Evolutionary conservation across 2,113 vertebrate species (phyloP).

Genomic region (Amia ocellicauda): DNA sequence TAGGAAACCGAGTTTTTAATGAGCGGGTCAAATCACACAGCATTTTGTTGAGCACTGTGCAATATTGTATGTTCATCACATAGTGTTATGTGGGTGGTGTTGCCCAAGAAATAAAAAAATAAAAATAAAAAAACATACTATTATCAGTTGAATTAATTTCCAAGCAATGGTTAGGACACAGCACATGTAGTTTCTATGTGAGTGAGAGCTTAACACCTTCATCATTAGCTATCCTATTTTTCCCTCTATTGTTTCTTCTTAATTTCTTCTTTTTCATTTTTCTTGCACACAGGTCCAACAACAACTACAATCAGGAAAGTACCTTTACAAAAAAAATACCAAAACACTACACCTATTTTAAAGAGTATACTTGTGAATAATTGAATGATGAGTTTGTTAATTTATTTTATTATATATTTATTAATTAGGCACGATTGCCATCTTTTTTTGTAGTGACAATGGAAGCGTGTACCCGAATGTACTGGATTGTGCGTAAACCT

Average conservation of each 20-base stretch:
- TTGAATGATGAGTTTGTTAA: slow-evolving; percentile 29
- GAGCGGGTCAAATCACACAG: slow-evolving; percentile 73
- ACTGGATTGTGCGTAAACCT: slow-evolving; percentile 55
- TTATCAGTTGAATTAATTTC: slow-evolving; percentile 31
- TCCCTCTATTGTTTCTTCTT: slow-evolving; percentile 46
- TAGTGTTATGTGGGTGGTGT: slow-evolving; percentile 50
- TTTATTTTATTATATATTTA: slow-evolving; percentile 29
- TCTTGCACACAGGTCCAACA: slow-evolving; percentile 59
- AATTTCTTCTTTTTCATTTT: slow-evolving; percentile 36
- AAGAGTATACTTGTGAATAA: neutral
- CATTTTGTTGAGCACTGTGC: slow-evolving; percentile 96
- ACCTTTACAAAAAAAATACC: slow-evolving; percentile 38
- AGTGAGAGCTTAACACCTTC: slow-evolving; percentile 42
- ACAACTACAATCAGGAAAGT: slow-evolving; percentile 57
- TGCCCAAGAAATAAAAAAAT: slow-evolving; percentile 27
- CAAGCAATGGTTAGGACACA: slow-evolving; percentile 54
- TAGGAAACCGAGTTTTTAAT: slow-evolving; percentile 49
- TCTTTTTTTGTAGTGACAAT: slow-evolving; percentile 64
- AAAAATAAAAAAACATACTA: slow-evolving; percentile 10
- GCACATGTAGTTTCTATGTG: slow-evolving; percentile 59
- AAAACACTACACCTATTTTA: slow-evolving; percentile 11
- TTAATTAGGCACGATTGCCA: slow-evolving; percentile 41
- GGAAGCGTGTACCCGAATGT: slow-evolving; percentile 60
- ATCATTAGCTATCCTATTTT: slow-evolving; percentile 21
- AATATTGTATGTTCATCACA: slow-evolving; percentile 71